Percentiles rank a stretch among this genome's conserved stretches.
Evolutionary conservation across 2,888 invertebrate genomes (phyloP).

Genomic region (Lottia scabra): DNA sequence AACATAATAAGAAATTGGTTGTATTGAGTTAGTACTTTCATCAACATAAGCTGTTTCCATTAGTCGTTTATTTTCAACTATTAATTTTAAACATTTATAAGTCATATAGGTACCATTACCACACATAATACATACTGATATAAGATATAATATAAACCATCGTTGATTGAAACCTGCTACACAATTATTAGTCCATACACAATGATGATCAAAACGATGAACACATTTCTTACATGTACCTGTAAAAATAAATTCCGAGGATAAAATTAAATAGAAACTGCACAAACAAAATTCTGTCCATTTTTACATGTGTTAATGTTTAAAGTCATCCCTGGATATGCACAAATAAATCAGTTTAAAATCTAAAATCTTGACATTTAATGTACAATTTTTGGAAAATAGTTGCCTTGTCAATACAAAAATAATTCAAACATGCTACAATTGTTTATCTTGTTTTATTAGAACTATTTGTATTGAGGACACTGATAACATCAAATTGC

Average conservation of each 20-base stretch:
- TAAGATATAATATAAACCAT: slow-evolving; percentile 62
- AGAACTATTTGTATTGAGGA: too few species aligned
- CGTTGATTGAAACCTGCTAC: slow-evolving; percentile 65
- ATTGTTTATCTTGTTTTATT: too few species aligned
- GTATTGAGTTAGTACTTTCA: slow-evolving; percentile 42
- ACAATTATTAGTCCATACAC: slow-evolving; percentile 68
- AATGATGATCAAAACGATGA: slow-evolving; percentile 67
- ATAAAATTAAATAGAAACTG: too few species aligned
- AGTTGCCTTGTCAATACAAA: too few species aligned
- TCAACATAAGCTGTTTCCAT: slow-evolving; percentile 52
- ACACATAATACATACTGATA: slow-evolving; percentile 55
- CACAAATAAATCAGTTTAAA: too few species aligned
- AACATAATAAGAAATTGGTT: slow-evolving; percentile 51
- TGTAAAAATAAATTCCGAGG: slow-evolving; percentile 32
- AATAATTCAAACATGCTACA: too few species aligned
- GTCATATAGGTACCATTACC: slow-evolving; percentile 57
- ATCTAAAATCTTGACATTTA: too few species aligned
- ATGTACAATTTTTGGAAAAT: too few species aligned
- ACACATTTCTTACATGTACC: slow-evolving; percentile 64
- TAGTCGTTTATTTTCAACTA: slow-evolving; percentile 46
- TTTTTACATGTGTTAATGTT: too few species aligned
- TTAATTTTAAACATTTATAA: slow-evolving; percentile 43
- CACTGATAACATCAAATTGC: too few species aligned
- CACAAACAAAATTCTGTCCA: too few species aligned
- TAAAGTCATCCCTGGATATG: too few species aligned